Evolutionary conservation across 2,113 vertebrate genomes (phyloP), one percentile per base, ranked within the genome.

Genomic region (Nothobranchius furzeri): DNA sequence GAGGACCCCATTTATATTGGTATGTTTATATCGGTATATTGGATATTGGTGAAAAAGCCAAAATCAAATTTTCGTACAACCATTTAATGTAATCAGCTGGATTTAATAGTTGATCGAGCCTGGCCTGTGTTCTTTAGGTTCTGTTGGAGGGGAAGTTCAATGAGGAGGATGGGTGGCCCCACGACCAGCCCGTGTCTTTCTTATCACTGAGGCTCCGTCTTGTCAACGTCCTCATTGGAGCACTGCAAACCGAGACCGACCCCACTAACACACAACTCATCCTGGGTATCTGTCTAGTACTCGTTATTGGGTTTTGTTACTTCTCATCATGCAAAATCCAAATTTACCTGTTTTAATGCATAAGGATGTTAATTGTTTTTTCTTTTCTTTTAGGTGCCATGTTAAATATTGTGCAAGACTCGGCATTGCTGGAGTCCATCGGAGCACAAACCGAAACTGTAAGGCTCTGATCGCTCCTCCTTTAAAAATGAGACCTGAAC

Each of bases 321-420:
- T 15, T 1, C 9, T 48, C 47, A 11, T 12, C n/a, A 13, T 36
- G 45, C 9, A 3, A 3, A 15, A 4, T 47, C 4, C 9, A 9
- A 7, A 50, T 2, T 20, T 10, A n/a, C n/a, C 13, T n/a, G 3
- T 49, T n/a, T n/a, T 9, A n/a, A 15, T 49, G 17, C 40, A 2
- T 12, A 2, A 6, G 54, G 59, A 24, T 68, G 6, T 50, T 62
- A 0, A 12, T 20, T 30, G 7, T 54, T 20, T 40, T 37, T 7
- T 20, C 36, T 37, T 7, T 11, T n/a, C 85, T 20, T 60, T 25
- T 73, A 98, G 96, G 96, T 88, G 96, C 96, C 48, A 98, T 98
- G 96, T 88, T 98, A 82, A 98, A 98, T 85, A 98, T 98, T 74
- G 96, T 98, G 80, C 96, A 98, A 83, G 96, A 98, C 88, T 98